Percentiles rank a stretch among this genome's conserved stretches.
phyloP scores from a whole-genome alignment of 2,113 vertebrate species.

The Petromus typicus region DNA sequence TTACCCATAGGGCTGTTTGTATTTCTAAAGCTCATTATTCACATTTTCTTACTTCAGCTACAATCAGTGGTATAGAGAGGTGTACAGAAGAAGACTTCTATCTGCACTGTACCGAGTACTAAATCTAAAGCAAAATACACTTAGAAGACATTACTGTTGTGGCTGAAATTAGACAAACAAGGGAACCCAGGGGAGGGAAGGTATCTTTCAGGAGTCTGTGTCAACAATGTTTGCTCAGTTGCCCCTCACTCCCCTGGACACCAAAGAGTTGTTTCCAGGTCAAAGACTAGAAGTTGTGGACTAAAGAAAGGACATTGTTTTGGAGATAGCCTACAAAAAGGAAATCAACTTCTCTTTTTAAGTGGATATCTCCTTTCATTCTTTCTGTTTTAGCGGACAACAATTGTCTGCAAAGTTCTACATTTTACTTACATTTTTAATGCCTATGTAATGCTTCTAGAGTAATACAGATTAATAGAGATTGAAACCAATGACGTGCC shows the following conservation, averaged over 20 bases:
- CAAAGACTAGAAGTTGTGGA: not conserved
- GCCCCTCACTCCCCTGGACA: no score
- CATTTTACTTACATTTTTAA: not conserved
- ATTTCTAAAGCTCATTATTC: conserved; percentile 6
- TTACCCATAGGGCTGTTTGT: not conserved
- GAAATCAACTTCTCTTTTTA: not conserved
- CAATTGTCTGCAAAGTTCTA: not conserved
- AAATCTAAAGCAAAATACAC: not conserved
- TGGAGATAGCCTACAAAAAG: not conserved
- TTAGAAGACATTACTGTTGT: not conserved
- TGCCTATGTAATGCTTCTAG: not conserved
- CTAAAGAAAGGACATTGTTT: not conserved
- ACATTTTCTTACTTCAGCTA: not conserved
- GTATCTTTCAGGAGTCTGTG: not conserved
- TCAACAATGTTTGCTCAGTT: not conserved
- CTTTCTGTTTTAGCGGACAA: not conserved
- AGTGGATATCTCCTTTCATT: not conserved
- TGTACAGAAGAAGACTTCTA: not conserved
- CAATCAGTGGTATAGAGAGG: not conserved
- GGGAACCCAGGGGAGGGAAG: not conserved
- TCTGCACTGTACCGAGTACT: not conserved
- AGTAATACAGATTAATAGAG: not conserved
- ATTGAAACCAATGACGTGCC: not conserved
- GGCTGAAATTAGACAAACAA: not conserved
- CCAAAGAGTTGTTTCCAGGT: not conserved